Base-by-base conservation (phyloP, 2,113 vertebrate genomes). In the Gulo gulo region DNA sequence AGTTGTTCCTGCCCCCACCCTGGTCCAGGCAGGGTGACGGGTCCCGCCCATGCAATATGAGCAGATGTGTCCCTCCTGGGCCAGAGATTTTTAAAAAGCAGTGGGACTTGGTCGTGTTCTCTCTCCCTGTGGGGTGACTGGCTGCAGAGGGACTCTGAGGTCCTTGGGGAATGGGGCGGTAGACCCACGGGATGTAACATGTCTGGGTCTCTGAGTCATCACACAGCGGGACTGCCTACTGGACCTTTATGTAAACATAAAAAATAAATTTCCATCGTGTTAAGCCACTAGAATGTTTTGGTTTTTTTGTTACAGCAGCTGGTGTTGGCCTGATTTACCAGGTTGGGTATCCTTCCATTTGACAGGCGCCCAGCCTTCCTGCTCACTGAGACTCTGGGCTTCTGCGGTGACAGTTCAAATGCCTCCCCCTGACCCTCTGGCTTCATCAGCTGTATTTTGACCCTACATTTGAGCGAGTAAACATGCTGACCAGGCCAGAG, bases 301-400 rank as follows among this genome's bases (percentile, higher is more conserved):
- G 69, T n/a, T 76, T 42, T 69, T n/a, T 92, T 84, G 50, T 92
- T 57, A 71, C 24, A 74, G 36, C 45, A 80, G 45, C 63, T 89
- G 34, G 31, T 18, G 31, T 36, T 42, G 50, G 2, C 20, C 71
- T 57, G 76, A 73, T 45, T 31, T 31, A 21, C 34, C 20, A 73
- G 4, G 12, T 36, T 63, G 8, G 26, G 45, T 23, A 6, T 52
- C 31, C 31, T 24, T 21, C 42, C 29, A 29, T 57, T 80, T 6
- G 20, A 24, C 6, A 16, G 50, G 21, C 12, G 11, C n/a, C 42
- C 16, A 67, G 7, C 8, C 18, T 39, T 67, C 18, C n/a, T 15
- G 23, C 20, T 80, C 39, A 34, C n/a, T 20, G 15, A 91, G 21
- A 50, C 20, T n/a, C 21, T 47, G 24, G 61, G n/a, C 9, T 7